Evolutionary conservation across 2,888 invertebrate species (phyloP).

Genomic region (Drosophila nigricruria): DNA sequence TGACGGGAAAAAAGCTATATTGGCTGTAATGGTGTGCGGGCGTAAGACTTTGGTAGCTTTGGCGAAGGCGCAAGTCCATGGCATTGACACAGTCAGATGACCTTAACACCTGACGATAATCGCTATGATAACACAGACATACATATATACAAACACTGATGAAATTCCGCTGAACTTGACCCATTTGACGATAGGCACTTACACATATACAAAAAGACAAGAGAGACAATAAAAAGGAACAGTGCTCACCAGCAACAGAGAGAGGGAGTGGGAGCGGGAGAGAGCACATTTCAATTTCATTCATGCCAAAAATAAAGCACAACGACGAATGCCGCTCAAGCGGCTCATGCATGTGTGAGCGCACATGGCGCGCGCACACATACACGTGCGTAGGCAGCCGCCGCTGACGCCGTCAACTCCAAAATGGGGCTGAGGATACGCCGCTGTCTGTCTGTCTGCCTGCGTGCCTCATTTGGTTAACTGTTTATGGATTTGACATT

Average conservation of each 20-base stretch:
- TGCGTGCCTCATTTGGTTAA: slow-evolving; percentile 49
- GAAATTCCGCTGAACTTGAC: slow-evolving; percentile 36
- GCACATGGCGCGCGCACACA: slow-evolving; percentile 42
- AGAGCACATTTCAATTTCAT: slow-evolving; percentile 28
- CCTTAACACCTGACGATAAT: slow-evolving; percentile 30
- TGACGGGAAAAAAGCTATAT: too few relatives aligned
- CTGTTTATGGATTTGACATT: slow-evolving; percentile 61
- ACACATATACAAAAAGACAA: slow-evolving; percentile 6
- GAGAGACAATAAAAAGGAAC: slow-evolving; percentile 6
- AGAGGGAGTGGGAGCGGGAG: background rate
- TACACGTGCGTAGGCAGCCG: background rate
- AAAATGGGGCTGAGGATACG: slow-evolving; percentile 11
- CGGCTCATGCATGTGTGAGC: slow-evolving; percentile 20
- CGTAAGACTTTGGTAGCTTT: slow-evolving; percentile 20
- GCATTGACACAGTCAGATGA: slow-evolving; percentile 46
- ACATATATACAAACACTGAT: slow-evolving; percentile 1
- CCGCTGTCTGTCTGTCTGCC: background rate
- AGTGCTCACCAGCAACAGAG: background rate
- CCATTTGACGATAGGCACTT: slow-evolving; percentile 24
- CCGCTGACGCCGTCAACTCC: slow-evolving; percentile 25
- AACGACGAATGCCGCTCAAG: slow-evolving; percentile 28
- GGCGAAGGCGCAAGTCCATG: slow-evolving; percentile 22
- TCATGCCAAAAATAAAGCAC: slow-evolving; percentile 20
- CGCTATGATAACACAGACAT: slow-evolving; percentile 12
- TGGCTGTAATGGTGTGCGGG: too few relatives aligned